Conservation (phyloP, 1,140 invertebrate species). For the Drosophila sp. region DNA sequence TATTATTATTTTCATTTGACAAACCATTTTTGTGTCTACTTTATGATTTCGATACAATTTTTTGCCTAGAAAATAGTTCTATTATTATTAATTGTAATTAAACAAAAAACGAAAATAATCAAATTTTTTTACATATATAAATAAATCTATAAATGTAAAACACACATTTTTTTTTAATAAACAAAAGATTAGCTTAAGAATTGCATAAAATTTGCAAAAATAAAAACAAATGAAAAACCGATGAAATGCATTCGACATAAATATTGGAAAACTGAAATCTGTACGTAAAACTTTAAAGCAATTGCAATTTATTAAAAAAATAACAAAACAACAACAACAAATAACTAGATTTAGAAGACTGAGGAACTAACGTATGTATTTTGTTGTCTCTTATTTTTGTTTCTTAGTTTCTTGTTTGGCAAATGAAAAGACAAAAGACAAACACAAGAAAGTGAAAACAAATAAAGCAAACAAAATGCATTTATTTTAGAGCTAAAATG, state of each 20-base stretch:
- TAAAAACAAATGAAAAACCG: constrained; percentile 21
- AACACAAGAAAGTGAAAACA: constrained; percentile 15
- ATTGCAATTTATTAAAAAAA: constrained; percentile 31
- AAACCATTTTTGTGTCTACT: constrained; percentile 27
- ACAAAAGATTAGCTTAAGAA: constrained; percentile 41
- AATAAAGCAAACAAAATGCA: constrained; percentile 32
- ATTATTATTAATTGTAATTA: constrained; percentile 77
- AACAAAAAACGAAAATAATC: constrained; percentile 69
- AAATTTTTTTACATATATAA: constrained; percentile 82
- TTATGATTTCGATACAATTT: constrained; percentile 47
- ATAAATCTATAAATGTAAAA: constrained; percentile 77
- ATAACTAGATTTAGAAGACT: constrained; percentile 82
- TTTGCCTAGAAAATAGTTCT: constrained; percentile 71
- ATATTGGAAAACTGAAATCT: constrained; percentile 53
- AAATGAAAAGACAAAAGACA: constrained; percentile 32
- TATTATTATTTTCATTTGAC: constrained; percentile 27
- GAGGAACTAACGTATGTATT: constrained; percentile 65
- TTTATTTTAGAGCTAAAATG: constrained; percentile 58
- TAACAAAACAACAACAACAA: constrained; percentile 65
- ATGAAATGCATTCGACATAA: constrained; percentile 31
- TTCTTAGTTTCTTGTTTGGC: constrained; percentile 46
- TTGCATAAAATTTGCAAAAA: constrained; percentile 19
- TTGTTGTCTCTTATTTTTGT: constrained; percentile 18
- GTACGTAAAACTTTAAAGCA: constrained; percentile 76
- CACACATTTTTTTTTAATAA: constrained; percentile 67